Evolutionary conservation across 2,888 invertebrate species (phyloP), one percentile per base, ranked within the genome.

Genomic region (Charanyca ferruginea): DNA sequence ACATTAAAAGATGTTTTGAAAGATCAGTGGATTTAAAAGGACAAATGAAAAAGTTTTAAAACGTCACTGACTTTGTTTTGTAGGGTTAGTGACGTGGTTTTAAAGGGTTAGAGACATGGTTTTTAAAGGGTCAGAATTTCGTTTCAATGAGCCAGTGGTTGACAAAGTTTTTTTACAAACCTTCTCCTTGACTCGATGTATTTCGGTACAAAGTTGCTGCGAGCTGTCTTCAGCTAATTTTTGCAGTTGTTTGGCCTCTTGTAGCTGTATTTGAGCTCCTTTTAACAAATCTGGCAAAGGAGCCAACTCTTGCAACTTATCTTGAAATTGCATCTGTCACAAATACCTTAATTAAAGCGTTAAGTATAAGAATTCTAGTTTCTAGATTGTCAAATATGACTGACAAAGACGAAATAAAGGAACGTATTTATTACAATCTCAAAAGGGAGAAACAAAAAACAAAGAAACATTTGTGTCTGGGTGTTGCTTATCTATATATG

Each of bases 301-400:
- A 0, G 93, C 91, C 20, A 95, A 75, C 61, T 94, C 94, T 67
- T 93, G 90, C 2, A 95, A 77, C 64, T 94, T 94, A 73, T 94
- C 93, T 89, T 94, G 93, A 60, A 95, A 95, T 69, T 94, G 93
- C 88, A 93, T 91, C 94, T 94, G 68, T 32, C 9, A 42, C 18
- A 32, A 32, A 32, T 32, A 32, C 32, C 7, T 32, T 32, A 11
- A 32, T 32, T 32, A 32, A 32, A 32, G 32, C 2, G 32, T 32
- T 9, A 9, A 11, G 1, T 32, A 32, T 11, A 32, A 32, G 1
- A 32, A 9, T 32, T 32, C 11, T 11, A 32, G 32, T 32, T 32
- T n/a, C n/a, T n/a, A n/a, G 0, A 32, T 32, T 32, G 2, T 32
- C 2, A 11, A 11, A 32, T 32, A 32, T 28, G 7, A 28, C 7